These are phyloP conservation scores for Sminthurinus aureus DNA, from an alignment of 2,888 invertebrate species.

Conservation along the genomic window DNA sequence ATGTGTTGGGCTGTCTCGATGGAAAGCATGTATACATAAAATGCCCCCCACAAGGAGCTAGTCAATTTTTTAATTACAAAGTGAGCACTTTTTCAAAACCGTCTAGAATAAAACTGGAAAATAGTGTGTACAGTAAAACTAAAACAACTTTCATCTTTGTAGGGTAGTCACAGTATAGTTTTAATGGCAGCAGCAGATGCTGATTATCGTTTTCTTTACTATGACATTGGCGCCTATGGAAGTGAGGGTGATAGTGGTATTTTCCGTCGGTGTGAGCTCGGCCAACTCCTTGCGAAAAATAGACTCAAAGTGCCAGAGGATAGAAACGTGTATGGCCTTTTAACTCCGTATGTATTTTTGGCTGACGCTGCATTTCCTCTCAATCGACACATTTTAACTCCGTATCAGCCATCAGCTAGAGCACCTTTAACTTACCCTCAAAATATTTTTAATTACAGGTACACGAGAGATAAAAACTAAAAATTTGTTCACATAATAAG, in stretches of 20 bases:
- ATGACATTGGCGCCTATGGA: conserved; percentile 58
- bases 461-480: neutral
- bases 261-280: neutral
- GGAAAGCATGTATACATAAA: conserved; percentile 52
- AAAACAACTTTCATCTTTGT: neutral
- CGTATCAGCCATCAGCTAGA: conserved; percentile 47
- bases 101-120: neutral
- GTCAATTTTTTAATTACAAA: conserved; percentile 57
- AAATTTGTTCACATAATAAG: no score
- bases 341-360: conserved; percentile 53
- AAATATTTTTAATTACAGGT: neutral
- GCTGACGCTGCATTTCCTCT: conserved; percentile 59
- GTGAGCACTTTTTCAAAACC: conserved; percentile 14
- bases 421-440: neutral
- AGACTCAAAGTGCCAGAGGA: neutral
- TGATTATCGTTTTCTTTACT: conserved; percentile 55
- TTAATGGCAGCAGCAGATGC: conserved; percentile 54
- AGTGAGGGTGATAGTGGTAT: neutral
- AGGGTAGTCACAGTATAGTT: conserved; percentile 51
- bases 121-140: neutral
- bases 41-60: conserved; percentile 54
- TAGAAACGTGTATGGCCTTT: conserved; percentile 39
- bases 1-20: conserved; percentile 54
- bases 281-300: neutral
- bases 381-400: conserved; percentile 56